A percentile compares a stretch with the other conserved stretches of the same genome.
phyloP scores from a whole-genome alignment of 1,140 invertebrate species.

The Aphaenogaster ashmeadi region DNA sequence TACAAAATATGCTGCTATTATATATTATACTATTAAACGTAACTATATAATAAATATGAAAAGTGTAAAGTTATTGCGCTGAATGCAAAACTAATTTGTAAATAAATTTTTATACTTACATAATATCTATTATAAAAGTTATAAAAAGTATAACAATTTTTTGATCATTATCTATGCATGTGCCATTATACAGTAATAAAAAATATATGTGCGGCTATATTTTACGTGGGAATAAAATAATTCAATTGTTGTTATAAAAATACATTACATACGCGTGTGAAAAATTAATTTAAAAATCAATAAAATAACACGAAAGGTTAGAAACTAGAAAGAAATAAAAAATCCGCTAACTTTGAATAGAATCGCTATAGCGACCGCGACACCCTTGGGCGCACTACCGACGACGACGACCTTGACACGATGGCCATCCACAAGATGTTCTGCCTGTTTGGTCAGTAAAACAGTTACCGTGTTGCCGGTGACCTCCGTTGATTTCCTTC shows the following conservation, averaged over 20 bases:
- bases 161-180: background rate
- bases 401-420: conserved; percentile 82
- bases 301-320: conserved; percentile 2
- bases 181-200: background rate
- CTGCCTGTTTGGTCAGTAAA: conserved; percentile 80
- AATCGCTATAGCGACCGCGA: conserved; percentile 80
- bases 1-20: background rate
- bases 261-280: background rate
- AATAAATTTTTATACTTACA: background rate
- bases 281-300: background rate
- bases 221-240: background rate
- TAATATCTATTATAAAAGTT: background rate
- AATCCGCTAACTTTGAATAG: conserved; percentile 80
- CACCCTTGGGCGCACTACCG: conserved; percentile 80
- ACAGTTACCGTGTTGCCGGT: conserved; percentile 78
- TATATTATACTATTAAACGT: background rate
- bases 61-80: background rate
- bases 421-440: conserved; percentile 77
- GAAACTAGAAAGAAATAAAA: background rate
- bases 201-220: background rate
- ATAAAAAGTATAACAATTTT: conserved; percentile 1
- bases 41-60: background rate
- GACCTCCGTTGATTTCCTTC: conserved; percentile 68
- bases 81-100: background rate
- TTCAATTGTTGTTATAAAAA: background rate